Conservation (phyloP, 2,888 invertebrate genomes). For the Nomada flava region DNA sequence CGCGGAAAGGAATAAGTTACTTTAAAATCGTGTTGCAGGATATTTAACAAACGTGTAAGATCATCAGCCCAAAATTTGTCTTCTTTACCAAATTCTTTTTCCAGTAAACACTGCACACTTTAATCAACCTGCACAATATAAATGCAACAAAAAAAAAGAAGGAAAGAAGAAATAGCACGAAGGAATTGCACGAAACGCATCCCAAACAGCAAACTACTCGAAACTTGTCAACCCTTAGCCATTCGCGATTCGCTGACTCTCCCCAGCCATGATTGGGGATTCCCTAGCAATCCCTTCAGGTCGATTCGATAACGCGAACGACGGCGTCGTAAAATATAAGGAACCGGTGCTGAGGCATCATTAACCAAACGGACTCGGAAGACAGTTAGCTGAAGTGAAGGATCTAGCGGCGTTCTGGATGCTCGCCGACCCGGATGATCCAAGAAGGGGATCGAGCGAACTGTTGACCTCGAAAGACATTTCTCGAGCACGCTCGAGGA, state of each 20-base stretch:
- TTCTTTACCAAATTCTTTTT: too few relatives aligned
- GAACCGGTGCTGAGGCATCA: constrained; percentile 22
- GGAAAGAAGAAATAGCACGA: background rate
- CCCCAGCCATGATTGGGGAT: constrained; percentile 24
- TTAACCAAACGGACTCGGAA: constrained; percentile 25
- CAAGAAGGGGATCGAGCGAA: constrained; percentile 29
- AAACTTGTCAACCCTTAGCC: constrained; percentile 26
- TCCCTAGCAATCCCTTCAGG: background rate
- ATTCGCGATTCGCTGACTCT: background rate
- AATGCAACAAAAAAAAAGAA: too few relatives aligned
- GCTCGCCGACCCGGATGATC: constrained; percentile 44
- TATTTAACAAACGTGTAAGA: too few relatives aligned
- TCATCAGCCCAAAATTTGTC: too few relatives aligned
- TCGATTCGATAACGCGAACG: constrained; percentile 26
- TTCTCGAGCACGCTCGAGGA: constrained; percentile 52
- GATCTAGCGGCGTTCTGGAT: constrained; percentile 31
- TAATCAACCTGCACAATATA: too few relatives aligned
- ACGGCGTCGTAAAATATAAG: constrained; percentile 39
- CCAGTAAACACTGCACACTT: too few relatives aligned
- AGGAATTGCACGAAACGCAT: background rate
- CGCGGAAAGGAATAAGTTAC: too few relatives aligned
- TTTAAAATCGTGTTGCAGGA: too few relatives aligned
- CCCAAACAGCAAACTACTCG: constrained; percentile 1
- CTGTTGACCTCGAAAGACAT: constrained; percentile 46
- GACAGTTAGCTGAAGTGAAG: constrained; percentile 10